A percentile compares a stretch with the other conserved stretches of the same genome.
phyloP scores from a whole-genome alignment of 2,797 vertebrate genomes.

The Tachyglossus aculeatus region DNA sequence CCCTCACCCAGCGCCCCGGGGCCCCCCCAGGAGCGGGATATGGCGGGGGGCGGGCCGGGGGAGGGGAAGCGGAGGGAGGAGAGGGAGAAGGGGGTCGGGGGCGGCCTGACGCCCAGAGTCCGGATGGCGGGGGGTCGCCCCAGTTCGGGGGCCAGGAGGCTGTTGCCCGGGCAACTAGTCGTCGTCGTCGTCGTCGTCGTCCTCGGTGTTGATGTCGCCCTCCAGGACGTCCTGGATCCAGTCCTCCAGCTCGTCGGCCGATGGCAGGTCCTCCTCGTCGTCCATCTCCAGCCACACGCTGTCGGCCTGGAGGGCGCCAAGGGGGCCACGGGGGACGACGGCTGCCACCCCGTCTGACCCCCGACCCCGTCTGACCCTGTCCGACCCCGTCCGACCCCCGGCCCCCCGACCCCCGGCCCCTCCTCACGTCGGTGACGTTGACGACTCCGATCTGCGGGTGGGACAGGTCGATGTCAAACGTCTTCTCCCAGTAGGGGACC shows the following conservation, averaged over 20 bases:
- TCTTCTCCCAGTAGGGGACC: slow-evolving; percentile 94
- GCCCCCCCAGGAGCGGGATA: no score
- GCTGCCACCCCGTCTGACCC: not conserved
- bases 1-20: not conserved
- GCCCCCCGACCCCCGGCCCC: not conserved
- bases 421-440: slow-evolving; percentile 86
- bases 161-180: slow-evolving; percentile 55
- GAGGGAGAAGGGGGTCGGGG: not conserved
- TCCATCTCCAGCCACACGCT: slow-evolving; percentile 95
- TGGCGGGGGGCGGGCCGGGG: not conserved
- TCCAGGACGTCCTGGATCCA: slow-evolving; percentile 89
- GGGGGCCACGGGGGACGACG: not conserved
- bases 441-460: slow-evolving; percentile 91
- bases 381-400: no score
- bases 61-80: not conserved
- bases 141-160: not conserved
- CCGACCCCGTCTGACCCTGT: not conserved
- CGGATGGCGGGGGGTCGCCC: not conserved
- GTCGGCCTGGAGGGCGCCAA: slow-evolving; percentile 78
- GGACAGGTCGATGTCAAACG: slow-evolving; percentile 86
- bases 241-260: slow-evolving; percentile 84
- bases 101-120: not conserved
- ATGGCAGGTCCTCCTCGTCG: slow-evolving; percentile 86
- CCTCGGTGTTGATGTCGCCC: slow-evolving; percentile 87
- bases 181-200: slow-evolving; percentile 77